These are phyloP conservation scores for Tringa solitaria DNA, from an alignment of 2,113 vertebrate genomes.

Conservation along the genomic window DNA sequence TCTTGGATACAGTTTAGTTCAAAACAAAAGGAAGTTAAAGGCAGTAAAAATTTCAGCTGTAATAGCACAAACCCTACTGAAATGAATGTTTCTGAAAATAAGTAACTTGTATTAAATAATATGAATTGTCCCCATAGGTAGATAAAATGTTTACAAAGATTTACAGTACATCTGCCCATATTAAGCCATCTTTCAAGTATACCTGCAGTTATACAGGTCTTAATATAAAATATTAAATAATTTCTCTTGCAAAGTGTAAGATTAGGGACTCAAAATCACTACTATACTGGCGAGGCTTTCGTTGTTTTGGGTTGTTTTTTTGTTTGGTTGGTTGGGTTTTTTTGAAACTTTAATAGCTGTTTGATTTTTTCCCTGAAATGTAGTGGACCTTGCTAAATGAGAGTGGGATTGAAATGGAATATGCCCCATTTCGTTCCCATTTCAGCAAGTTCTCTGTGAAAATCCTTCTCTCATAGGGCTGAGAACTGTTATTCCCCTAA, in stretches of 20 bases:
- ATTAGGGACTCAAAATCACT: neutral
- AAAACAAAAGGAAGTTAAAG: neutral
- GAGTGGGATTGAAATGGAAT: neutral
- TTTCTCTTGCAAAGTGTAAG: neutral
- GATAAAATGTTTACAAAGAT: neutral
- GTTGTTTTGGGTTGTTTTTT: rapidly evolving
- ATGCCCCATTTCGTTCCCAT: neutral
- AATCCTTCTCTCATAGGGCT: neutral
- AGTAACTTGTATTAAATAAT: neutral
- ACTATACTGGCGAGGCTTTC: neutral
- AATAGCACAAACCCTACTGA: neutral
- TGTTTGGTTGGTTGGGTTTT: too few relatives aligned
- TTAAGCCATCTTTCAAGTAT: neutral
- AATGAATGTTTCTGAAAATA: neutral
- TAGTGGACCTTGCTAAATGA: neutral
- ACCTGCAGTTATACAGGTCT: neutral
- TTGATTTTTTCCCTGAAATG: neutral
- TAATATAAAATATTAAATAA: neutral
- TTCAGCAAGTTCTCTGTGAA: neutral
- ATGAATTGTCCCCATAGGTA: neutral
- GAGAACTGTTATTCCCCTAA: neutral
- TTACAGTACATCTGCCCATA: neutral
- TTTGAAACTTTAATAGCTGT: neutral
- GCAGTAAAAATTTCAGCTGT: neutral
- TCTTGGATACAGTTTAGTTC: neutral